Evolutionary conservation across 2,797 vertebrate genomes (phyloP).

Genomic region (Enteromius viviparus): DNA sequence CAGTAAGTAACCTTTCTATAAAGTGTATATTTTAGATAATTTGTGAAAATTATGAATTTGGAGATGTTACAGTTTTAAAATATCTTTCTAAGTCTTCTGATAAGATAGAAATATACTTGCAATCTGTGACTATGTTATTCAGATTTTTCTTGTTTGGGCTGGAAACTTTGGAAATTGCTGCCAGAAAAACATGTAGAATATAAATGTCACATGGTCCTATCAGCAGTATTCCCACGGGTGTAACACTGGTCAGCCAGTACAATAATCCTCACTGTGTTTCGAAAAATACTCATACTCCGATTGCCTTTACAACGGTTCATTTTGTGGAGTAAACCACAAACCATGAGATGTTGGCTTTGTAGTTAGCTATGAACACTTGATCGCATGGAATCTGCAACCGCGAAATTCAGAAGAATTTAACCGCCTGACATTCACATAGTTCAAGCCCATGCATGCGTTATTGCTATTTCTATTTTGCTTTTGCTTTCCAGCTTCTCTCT

Average conservation of each 20-base stretch:
- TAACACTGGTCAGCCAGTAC: neutral
- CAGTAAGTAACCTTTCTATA: neutral
- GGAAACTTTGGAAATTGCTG: neutral
- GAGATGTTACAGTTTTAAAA: neutral
- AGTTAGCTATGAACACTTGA: neutral
- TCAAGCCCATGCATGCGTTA: neutral
- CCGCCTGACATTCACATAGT: neutral
- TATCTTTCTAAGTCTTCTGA: neutral
- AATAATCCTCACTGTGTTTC: neutral
- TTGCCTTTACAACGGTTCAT: neutral
- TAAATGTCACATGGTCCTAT: constrained; percentile 8
- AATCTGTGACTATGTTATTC: neutral
- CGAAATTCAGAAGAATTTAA: neutral
- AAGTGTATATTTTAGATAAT: neutral
- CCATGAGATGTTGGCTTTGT: constrained; percentile 7
- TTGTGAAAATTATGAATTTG: neutral
- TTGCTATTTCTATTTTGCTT: neutral
- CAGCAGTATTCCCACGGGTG: neutral
- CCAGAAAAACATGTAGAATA: neutral
- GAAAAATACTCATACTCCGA: neutral
- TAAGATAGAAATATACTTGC: neutral
- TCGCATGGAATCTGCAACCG: neutral
- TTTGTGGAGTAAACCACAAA: neutral
- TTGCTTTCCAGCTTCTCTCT: neutral
- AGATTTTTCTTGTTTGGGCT: neutral